These are phyloP conservation scores for Rhabdomys dilectus DNA, from an alignment of 2,113 vertebrate genomes.

Conservation along the genomic window DNA sequence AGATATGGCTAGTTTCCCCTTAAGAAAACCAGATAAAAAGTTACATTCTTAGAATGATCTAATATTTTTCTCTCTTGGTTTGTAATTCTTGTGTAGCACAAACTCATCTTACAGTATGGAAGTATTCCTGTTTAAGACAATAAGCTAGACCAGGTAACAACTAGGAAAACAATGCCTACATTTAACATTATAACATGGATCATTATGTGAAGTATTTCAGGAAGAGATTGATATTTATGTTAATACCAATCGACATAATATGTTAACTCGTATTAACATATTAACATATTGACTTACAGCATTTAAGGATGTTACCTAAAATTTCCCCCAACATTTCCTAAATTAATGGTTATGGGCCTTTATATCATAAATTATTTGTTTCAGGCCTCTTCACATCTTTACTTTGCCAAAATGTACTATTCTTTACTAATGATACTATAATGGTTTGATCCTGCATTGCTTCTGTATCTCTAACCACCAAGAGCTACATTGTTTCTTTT, in stretches of 20 bases:
- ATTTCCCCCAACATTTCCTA: conserved; percentile 22
- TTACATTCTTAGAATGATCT: background rate
- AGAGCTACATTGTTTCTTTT: background rate
- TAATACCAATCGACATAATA: background rate
- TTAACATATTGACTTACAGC: too few species aligned
- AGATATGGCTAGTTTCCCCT: background rate
- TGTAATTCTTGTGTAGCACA: background rate
- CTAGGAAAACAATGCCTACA: background rate
- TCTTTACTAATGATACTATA: background rate
- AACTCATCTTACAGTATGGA: background rate
- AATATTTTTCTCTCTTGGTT: background rate
- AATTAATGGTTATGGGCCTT: conserved; percentile 1
- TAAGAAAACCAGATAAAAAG: background rate
- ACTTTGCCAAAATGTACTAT: too few species aligned
- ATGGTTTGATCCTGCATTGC: background rate
- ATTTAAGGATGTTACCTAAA: background rate
- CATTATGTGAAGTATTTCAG: conserved; percentile 3
- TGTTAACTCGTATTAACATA: conserved; percentile 37
- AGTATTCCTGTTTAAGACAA: background rate
- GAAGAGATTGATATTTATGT: conserved; percentile 29
- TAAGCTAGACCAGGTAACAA: background rate
- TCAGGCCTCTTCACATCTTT: conserved; percentile 33
- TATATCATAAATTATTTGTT: background rate
- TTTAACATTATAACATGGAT: background rate
- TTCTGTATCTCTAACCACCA: background rate